Evolutionary conservation across 2,113 vertebrate genomes (phyloP).

Genomic region (Gadus macrocephalus): DNA sequence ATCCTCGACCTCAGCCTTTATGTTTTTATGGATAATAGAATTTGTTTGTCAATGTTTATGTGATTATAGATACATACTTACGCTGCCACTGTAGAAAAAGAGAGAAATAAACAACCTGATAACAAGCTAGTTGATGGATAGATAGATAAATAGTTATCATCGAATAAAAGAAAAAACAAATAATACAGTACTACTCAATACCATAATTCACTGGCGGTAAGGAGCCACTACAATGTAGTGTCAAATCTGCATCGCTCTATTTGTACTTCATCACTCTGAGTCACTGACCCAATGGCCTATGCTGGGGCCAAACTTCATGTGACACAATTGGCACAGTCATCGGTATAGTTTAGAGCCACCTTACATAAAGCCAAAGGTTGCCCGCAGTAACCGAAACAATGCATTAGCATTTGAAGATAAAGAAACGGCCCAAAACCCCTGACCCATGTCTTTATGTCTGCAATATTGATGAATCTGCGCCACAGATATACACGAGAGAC

Average conservation of each 20-base stretch:
- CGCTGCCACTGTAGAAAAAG: no score
- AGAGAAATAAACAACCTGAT: no score
- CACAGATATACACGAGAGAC: background rate
- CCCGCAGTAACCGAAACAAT: constrained; percentile 29
- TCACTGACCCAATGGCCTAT: no score
- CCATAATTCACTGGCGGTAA: no score
- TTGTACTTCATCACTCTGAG: no score
- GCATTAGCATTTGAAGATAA: constrained; percentile 56
- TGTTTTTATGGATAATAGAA: constrained; percentile 55
- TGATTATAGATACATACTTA: constrained; percentile 60
- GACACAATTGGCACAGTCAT: constrained; percentile 16
- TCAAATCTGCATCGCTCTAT: no score
- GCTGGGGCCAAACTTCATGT: constrained; percentile 30
- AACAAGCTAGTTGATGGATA: no score
- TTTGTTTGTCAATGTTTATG: constrained; percentile 57
- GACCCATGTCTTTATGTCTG: constrained; percentile 48
- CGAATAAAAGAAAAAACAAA: no score
- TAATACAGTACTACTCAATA: no score
- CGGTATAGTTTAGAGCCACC: constrained; percentile 7
- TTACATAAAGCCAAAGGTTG: constrained; percentile 5
- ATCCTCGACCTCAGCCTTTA: constrained; percentile 27
- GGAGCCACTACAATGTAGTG: no score
- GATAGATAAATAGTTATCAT: no score
- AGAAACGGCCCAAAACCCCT: constrained; percentile 56
- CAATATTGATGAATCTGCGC: constrained; percentile 53